Evolutionary conservation across 2,797 vertebrate genomes (phyloP).

Genomic region (Oophaga sylvatica): DNA sequence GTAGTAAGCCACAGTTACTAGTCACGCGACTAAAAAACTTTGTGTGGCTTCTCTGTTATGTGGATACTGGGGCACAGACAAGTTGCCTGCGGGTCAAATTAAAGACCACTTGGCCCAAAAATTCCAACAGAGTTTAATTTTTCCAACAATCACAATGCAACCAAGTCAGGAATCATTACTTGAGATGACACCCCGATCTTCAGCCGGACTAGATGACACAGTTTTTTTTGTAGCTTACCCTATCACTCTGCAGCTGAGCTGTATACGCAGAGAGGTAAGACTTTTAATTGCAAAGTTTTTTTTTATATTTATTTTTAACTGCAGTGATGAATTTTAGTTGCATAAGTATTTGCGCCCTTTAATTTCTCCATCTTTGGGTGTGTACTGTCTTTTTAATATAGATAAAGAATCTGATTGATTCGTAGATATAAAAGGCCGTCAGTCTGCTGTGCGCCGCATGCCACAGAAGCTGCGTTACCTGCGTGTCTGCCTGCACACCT

Average conservation of each 20-base stretch:
- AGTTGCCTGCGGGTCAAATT: too few species aligned
- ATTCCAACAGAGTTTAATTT: too few species aligned
- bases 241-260: neutral
- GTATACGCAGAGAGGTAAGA: neutral
- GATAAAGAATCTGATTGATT: neutral
- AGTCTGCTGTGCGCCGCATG: neutral
- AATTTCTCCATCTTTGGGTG: neutral
- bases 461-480: neutral
- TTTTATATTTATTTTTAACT: neutral
- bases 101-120: too few species aligned
- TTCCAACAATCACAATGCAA: too few species aligned
- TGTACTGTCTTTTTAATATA: constrained; percentile 12
- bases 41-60: too few species aligned
- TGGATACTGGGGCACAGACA: too few species aligned
- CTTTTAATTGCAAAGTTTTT: too few species aligned
- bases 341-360: neutral
- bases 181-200: too few species aligned
- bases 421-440: neutral
- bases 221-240: neutral
- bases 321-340: neutral
- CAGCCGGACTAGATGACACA: neutral
- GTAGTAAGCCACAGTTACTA: too few species aligned
- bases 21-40: too few species aligned
- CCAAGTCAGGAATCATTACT: too few species aligned
- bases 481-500: constrained; percentile 2